phyloP scores from a whole-genome alignment of 2,113 vertebrate species.

The Larimichthys polyactis region DNA sequence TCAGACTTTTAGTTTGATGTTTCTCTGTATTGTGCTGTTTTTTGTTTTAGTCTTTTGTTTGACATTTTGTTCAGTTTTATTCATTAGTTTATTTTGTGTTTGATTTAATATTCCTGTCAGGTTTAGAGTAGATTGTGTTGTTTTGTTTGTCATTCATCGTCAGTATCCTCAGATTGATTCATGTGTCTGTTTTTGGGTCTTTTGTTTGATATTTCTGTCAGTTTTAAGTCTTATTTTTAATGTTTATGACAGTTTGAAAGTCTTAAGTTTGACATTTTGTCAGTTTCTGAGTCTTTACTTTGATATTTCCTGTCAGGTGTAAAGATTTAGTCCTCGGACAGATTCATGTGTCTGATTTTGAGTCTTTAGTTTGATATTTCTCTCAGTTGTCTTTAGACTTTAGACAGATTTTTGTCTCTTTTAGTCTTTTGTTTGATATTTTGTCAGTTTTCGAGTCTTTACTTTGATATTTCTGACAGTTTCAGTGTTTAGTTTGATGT shows the following conservation, averaged over 20 bases:
- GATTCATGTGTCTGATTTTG: neutral
- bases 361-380: neutral
- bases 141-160: neutral
- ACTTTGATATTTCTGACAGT: neutral
- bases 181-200: neutral
- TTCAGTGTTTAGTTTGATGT: neutral
- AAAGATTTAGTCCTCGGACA: neutral
- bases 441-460: neutral
- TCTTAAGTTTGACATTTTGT: neutral
- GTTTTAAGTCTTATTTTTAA: neutral
- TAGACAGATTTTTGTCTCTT: neutral
- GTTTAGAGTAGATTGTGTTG: too few relatives aligned
- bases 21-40: neutral
- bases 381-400: neutral
- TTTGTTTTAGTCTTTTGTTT: neutral
- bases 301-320: neutral
- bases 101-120: too few relatives aligned
- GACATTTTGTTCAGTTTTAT: neutral
- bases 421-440: neutral
- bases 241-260: neutral
- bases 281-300: neutral
- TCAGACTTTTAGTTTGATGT: too few relatives aligned
- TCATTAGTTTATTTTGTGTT: too few relatives aligned
- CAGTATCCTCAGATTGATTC: neutral
- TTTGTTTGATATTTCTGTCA: neutral